These are phyloP conservation scores for Heliconius sara DNA, from an alignment of 2,888 invertebrate species.

Conservation along the genomic window DNA sequence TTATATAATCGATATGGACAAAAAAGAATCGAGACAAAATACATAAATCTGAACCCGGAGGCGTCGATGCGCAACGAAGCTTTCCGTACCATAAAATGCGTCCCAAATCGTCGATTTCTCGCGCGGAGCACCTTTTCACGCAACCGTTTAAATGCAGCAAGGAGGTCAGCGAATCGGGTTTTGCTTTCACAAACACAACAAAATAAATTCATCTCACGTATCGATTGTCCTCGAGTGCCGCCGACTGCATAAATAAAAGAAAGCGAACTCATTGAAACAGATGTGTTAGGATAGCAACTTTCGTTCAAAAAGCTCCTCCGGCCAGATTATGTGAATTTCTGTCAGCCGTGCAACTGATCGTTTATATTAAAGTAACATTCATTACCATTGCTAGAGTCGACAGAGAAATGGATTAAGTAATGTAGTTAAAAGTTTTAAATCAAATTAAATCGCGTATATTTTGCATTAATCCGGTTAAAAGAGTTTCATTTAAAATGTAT, in stretches of 20 bases:
- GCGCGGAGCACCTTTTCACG: constrained; percentile 74
- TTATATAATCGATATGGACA: background rate
- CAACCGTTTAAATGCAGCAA: constrained; percentile 74
- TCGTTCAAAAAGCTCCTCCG: constrained; percentile 55
- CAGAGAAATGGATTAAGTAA: no score
- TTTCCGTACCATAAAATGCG: constrained; percentile 67
- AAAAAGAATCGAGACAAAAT: constrained; percentile 18
- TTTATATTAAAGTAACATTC: background rate
- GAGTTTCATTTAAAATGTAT: no score
- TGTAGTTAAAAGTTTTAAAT: background rate
- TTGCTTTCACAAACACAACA: constrained; percentile 83
- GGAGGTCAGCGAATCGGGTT: constrained; percentile 79
- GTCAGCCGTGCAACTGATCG: background rate
- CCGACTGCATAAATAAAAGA: constrained; percentile 81
- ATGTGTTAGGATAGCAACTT: constrained; percentile 66
- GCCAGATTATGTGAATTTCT: constrained; percentile 33
- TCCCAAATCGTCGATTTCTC: constrained; percentile 77
- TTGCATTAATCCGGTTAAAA: no score
- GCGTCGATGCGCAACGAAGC: constrained; percentile 50
- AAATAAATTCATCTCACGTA: constrained; percentile 84
- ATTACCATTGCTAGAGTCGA: background rate
- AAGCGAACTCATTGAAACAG: constrained; percentile 76
- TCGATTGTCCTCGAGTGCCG: constrained; percentile 81
- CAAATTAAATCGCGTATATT: no score
- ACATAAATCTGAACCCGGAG: constrained; percentile 20